Conservation (phyloP, 2,797 vertebrate genomes). For the Xiphorhynchus erythropygius region DNA sequence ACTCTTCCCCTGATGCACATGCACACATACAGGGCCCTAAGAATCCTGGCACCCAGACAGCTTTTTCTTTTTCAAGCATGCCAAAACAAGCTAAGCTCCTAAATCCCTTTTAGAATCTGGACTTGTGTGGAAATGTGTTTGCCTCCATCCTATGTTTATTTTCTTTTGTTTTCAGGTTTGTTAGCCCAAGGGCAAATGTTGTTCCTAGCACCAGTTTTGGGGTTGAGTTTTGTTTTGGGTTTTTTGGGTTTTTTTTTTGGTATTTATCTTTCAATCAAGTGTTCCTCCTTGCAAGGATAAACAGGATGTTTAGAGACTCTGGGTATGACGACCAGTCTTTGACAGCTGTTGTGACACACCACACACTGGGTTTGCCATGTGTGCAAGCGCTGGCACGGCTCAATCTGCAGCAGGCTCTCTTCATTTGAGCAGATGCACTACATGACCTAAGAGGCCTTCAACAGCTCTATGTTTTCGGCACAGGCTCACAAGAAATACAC, state of each 20-base stretch:
- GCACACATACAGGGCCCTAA: not conserved
- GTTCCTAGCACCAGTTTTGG: constrained; percentile 41
- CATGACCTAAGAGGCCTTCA: not conserved
- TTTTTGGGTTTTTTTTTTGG: not conserved
- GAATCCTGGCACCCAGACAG: constrained; percentile 25
- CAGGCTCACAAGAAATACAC: not conserved
- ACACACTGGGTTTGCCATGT: constrained; percentile 39
- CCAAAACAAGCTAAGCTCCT: constrained; percentile 62
- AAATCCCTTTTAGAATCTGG: constrained; percentile 54
- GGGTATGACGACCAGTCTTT: constrained; percentile 49
- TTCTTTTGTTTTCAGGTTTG: constrained; percentile 68
- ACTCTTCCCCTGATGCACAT: not conserved
- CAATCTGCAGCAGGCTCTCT: not conserved
- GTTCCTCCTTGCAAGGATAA: constrained; percentile 60
- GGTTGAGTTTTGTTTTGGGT: not conserved
- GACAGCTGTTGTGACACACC: constrained; percentile 56
- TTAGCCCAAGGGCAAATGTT: constrained; percentile 49
- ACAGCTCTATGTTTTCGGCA: not conserved
- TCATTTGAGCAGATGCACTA: not conserved
- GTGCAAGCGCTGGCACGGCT: constrained; percentile 20
- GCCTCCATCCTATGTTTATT: constrained; percentile 54
- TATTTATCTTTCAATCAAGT: constrained; percentile 66
- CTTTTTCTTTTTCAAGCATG: constrained; percentile 36
- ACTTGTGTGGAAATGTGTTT: constrained; percentile 58
- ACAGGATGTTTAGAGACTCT: constrained; percentile 65